Evolutionary conservation across 2,888 invertebrate genomes (phyloP).

Genomic region (Lepidonotus clava): DNA sequence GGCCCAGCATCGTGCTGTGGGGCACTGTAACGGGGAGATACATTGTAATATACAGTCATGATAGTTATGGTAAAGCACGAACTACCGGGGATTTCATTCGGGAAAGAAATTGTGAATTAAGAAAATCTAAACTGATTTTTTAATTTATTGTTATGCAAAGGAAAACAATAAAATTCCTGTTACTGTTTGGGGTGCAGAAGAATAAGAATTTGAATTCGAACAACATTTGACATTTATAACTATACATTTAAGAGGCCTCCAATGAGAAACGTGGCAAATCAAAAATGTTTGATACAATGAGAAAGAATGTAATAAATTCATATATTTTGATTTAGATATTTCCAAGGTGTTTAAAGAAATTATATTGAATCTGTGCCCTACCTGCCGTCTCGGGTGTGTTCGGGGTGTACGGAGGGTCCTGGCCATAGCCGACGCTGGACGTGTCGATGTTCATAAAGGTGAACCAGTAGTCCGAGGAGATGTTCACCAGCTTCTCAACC

Average conservation of each 20-base stretch:
- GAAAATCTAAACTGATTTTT: too few relatives aligned
- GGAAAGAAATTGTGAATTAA: too few relatives aligned
- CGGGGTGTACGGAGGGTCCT: constrained; percentile 16
- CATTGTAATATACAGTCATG: neutral
- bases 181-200: too few relatives aligned
- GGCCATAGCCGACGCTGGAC: neutral
- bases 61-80: too few relatives aligned
- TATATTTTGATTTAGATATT: neutral
- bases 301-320: neutral
- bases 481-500: constrained; percentile 57
- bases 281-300: too few relatives aligned
- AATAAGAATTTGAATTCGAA: too few relatives aligned
- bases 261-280: too few relatives aligned
- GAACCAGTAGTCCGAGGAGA: constrained; percentile 61
- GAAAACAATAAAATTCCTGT: too few relatives aligned
- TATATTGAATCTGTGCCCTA: neutral
- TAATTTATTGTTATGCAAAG: too few relatives aligned
- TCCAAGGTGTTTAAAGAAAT: neutral
- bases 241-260: too few relatives aligned
- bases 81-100: too few relatives aligned
- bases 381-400: constrained; percentile 50
- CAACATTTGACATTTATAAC: too few relatives aligned
- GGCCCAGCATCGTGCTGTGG: constrained; percentile 39
- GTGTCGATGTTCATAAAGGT: constrained; percentile 58
- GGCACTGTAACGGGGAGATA: neutral